Conservation (phyloP, 2,888 invertebrate genomes). For the Megalurothrips usitatus region DNA sequence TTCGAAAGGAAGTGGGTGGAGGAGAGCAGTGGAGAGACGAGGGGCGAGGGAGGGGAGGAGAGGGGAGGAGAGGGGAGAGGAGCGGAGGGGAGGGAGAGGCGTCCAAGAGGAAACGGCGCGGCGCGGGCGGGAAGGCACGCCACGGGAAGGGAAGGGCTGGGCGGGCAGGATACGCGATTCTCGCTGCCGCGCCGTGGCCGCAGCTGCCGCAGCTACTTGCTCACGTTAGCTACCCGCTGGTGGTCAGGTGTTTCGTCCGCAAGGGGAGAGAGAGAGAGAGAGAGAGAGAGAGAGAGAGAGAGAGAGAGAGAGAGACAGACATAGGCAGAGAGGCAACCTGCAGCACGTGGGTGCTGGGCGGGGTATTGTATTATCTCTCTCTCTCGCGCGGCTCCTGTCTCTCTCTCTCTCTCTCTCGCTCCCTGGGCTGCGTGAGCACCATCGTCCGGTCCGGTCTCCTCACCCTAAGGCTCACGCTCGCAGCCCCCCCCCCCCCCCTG, state of each 20-base stretch:
- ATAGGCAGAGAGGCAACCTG: neutral
- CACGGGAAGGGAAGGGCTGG: neutral
- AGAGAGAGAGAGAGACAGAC: neutral
- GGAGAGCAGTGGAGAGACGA: conserved; percentile 32
- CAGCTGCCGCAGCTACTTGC: too few species aligned
- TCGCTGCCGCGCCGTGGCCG: too few species aligned
- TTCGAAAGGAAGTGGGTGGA: conserved; percentile 34
- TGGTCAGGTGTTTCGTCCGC: neutral
- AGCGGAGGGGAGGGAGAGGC: neutral
- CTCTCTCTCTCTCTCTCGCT: too few species aligned
- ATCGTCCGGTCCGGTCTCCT: too few species aligned
- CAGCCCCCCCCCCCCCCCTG: conserved; percentile 1
- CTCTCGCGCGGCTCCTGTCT: too few species aligned
- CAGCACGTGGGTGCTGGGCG: too few species aligned
- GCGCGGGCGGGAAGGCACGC: neutral
- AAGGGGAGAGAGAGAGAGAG: conserved; percentile 10
- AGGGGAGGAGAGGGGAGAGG: neutral
- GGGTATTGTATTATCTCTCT: too few species aligned
- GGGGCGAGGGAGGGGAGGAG: neutral
- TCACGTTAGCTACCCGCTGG: too few species aligned
- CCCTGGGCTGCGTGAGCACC: too few species aligned
- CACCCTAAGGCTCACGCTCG: too few species aligned
- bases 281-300: neutral
- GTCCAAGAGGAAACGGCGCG: conserved; percentile 33
- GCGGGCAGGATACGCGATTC: neutral